phyloP scores from a whole-genome alignment of 2,888 invertebrate genomes.

The Coleophora deauratella region DNA sequence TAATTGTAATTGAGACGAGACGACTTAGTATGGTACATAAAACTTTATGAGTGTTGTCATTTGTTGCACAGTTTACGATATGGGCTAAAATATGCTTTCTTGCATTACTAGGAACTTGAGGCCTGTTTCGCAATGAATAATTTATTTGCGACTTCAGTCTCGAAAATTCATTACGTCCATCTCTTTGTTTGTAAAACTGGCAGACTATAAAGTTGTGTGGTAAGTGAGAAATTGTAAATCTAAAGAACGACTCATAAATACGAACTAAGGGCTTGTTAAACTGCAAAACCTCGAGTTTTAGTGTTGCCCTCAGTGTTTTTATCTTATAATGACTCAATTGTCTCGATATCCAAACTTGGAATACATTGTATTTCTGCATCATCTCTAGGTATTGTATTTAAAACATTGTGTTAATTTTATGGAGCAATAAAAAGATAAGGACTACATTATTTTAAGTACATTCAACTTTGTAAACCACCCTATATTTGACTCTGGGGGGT shows the following conservation, averaged over 20 bases:
- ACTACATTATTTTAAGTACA: neutral
- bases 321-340: slow-evolving; percentile 31
- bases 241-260: slow-evolving; percentile 36
- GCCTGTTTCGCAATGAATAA: slow-evolving; percentile 56
- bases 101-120: slow-evolving; percentile 51
- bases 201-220: slow-evolving; percentile 34
- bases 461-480: slow-evolving; percentile 1
- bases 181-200: slow-evolving; percentile 38
- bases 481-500: slow-evolving; percentile 12
- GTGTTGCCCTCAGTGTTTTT: slow-evolving; percentile 24
- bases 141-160: slow-evolving; percentile 56
- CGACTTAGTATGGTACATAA: slow-evolving; percentile 52
- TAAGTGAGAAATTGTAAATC: slow-evolving; percentile 51
- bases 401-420: slow-evolving; percentile 4
- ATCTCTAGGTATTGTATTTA: no score
- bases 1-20: slow-evolving; percentile 67
- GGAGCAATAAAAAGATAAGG: slow-evolving; percentile 2
- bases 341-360: no score
- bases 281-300: slow-evolving; percentile 23
- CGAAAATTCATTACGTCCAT: slow-evolving; percentile 50
- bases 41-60: slow-evolving; percentile 66
- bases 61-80: slow-evolving; percentile 61
- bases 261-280: slow-evolving; percentile 34
- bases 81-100: slow-evolving; percentile 58
- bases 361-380: no score